phyloP scores from a whole-genome alignment of 2,888 invertebrate species.

The Resseliella maxima region DNA sequence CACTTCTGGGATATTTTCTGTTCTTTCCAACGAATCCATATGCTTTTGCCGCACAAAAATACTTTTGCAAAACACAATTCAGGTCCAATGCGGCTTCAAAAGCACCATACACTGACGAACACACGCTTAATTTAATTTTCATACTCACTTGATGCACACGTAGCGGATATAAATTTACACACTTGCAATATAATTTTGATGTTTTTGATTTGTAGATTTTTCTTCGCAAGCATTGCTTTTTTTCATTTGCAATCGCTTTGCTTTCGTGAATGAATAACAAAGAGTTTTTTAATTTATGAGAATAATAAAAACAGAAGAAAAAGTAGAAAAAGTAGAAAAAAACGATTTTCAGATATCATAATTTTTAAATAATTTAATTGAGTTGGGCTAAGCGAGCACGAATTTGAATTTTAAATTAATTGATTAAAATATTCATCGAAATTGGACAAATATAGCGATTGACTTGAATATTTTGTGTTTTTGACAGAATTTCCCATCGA shows the following conservation, averaged over 20 bases:
- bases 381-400: background rate
- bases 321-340: background rate
- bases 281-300: background rate
- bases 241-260: background rate
- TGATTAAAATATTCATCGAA: slow-evolving; percentile 9
- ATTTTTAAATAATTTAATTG: background rate
- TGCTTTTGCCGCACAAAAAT: background rate
- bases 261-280: slow-evolving; percentile 5
- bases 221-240: background rate
- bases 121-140: slow-evolving; percentile 24
- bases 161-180: slow-evolving; percentile 31
- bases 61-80: background rate
- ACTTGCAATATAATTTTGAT: slow-evolving; percentile 2
- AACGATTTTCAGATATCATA: background rate
- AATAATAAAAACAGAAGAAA: background rate
- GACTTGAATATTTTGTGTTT: background rate
- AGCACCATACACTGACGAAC: background rate
- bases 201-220: slow-evolving; percentile 16
- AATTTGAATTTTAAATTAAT: background rate
- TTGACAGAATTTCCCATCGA: background rate
- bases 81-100: background rate
- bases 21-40: background rate
- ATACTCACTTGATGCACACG: slow-evolving; percentile 48
- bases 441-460: background rate
- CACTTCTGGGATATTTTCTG: slow-evolving; percentile 20